Evolutionary conservation across 2,888 invertebrate species (phyloP).

Genomic region (Drosophila phalerata): DNA sequence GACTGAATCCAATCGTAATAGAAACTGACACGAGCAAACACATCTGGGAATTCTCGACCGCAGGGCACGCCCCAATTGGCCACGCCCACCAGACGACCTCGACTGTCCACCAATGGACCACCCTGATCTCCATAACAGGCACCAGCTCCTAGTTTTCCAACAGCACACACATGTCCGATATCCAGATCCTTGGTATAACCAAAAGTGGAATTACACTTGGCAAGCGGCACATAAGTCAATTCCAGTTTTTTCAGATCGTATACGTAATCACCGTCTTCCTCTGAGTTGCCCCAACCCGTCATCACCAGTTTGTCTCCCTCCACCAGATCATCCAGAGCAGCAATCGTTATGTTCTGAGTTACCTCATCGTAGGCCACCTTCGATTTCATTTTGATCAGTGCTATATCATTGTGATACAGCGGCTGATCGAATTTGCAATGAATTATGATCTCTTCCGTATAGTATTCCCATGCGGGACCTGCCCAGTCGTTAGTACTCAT

Average conservation of each 20-base stretch:
- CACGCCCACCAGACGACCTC: slow-evolving; percentile 81
- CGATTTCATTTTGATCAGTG: slow-evolving; percentile 87
- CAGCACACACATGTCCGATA: slow-evolving; percentile 87
- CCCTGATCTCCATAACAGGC: slow-evolving; percentile 84
- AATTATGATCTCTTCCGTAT: slow-evolving; percentile 67
- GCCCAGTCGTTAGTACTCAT: slow-evolving; percentile 83
- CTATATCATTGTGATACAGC: slow-evolving; percentile 88
- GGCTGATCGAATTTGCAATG: slow-evolving; percentile 83
- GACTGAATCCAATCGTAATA: slow-evolving; percentile 82
- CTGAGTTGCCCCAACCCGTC: slow-evolving; percentile 88
- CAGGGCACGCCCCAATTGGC: slow-evolving; percentile 85
- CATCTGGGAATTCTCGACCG: slow-evolving; percentile 83
- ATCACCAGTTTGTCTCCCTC: slow-evolving; percentile 86
- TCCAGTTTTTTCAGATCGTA: slow-evolving; percentile 87
- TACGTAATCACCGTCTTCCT: slow-evolving; percentile 86
- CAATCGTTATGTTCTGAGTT: slow-evolving; percentile 88
- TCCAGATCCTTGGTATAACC: slow-evolving; percentile 85
- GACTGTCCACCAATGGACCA: slow-evolving; percentile 78
- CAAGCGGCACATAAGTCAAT: slow-evolving; percentile 86
- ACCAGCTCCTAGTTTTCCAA: slow-evolving; percentile 86
- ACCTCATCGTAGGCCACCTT: slow-evolving; percentile 86
- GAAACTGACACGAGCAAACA: slow-evolving; percentile 79
- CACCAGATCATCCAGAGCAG: slow-evolving; percentile 86
- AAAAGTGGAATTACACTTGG: slow-evolving; percentile 85
- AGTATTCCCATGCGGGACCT: slow-evolving; percentile 67